Percentiles rank a stretch among this genome's conserved stretches.
These are phyloP conservation scores for Bombus difficillimus DNA, from an alignment of 1,140 invertebrate genomes.

Conservation along the genomic window DNA sequence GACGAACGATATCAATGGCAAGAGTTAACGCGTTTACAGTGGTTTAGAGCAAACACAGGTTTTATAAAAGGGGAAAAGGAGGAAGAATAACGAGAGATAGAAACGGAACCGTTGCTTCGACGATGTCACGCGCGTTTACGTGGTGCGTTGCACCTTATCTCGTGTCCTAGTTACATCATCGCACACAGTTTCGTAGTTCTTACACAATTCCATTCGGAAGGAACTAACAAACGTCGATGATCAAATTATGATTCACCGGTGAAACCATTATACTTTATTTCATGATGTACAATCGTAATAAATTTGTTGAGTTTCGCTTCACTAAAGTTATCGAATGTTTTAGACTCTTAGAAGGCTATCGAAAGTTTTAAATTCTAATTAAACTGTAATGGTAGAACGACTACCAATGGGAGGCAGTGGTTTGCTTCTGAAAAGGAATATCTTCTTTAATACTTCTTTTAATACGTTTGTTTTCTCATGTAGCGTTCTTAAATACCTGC, in stretches of 20 bases:
- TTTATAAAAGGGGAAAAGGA: constrained; percentile 32
- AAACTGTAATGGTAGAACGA: constrained; percentile 59
- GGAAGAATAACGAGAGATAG: constrained; percentile 39
- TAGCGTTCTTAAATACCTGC: constrained; percentile 59
- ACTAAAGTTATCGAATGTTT: background rate
- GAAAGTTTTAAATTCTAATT: background rate
- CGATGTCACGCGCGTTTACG: constrained; percentile 64
- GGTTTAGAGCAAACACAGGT: constrained; percentile 59
- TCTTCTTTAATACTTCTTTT: background rate
- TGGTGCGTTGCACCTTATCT: constrained; percentile 68
- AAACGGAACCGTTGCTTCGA: constrained; percentile 47
- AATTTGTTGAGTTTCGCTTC: background rate
- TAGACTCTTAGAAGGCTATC: background rate
- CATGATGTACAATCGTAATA: background rate
- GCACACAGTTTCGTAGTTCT: constrained; percentile 50
- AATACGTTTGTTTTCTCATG: background rate
- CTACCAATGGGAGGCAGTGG: constrained; percentile 5
- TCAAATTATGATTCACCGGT: background rate
- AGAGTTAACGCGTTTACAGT: constrained; percentile 51
- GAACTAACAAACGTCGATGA: constrained; percentile 9
- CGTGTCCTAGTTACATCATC: constrained; percentile 69
- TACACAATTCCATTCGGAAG: constrained; percentile 52
- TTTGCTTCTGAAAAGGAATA: constrained; percentile 39
- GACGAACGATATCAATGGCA: constrained; percentile 64
- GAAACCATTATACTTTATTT: background rate